Evolutionary conservation across 2,797 vertebrate species (phyloP).

Genomic region (Esox masquinongy): DNA sequence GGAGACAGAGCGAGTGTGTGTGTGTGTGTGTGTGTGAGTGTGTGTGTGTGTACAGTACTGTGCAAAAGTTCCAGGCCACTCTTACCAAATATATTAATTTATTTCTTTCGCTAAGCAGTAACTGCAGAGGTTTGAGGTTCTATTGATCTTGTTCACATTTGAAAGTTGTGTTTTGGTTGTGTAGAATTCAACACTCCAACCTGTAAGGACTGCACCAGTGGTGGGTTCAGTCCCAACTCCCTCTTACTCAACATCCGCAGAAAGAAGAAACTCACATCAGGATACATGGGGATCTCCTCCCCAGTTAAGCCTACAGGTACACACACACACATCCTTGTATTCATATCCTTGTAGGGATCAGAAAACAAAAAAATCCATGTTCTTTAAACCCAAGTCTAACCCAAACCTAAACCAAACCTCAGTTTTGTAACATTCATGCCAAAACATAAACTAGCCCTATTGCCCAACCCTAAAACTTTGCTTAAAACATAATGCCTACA

Average conservation of each 20-base stretch:
- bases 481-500: no score
- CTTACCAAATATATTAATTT: no score
- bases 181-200: slow-evolving; percentile 54
- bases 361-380: not conserved
- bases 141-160: not conserved
- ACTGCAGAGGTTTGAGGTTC: not conserved
- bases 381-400: no score
- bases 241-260: slow-evolving; percentile 64
- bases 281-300: slow-evolving; percentile 69
- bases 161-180: not conserved
- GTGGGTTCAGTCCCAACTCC: slow-evolving; percentile 62
- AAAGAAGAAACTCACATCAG: slow-evolving; percentile 74
- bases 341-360: no score
- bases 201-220: slow-evolving; percentile 69
- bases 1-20: not conserved
- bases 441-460: no score
- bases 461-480: no score
- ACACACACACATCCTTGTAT: not conserved
- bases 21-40: not conserved
- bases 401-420: no score
- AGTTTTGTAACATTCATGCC: no score
- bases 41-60: not conserved
- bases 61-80: no score
- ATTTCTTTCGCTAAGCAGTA: no score
- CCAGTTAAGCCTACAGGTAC: slow-evolving; percentile 68